These are phyloP conservation scores for Camponotus vicinus DNA, from an alignment of 1,140 invertebrate species.

Conservation along the genomic window DNA sequence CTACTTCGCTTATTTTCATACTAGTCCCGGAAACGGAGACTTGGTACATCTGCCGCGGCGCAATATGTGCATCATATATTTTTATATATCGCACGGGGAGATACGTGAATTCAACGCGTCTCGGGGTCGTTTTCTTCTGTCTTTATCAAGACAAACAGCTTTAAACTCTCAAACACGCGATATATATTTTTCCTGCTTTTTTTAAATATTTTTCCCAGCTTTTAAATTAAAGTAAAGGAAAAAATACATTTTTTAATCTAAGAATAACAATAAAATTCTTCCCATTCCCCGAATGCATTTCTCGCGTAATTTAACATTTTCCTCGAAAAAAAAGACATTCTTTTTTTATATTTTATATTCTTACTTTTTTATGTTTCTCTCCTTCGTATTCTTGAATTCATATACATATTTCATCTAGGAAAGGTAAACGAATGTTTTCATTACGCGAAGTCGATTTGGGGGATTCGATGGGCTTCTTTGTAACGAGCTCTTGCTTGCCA, in stretches of 20 bases:
- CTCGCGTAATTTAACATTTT: constrained; percentile 7
- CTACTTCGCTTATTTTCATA: constrained; percentile 26
- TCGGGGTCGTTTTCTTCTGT: neutral
- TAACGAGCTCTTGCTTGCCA: constrained; percentile 20
- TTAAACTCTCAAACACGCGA: constrained; percentile 19
- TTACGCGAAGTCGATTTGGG: constrained; percentile 25
- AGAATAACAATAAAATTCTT: constrained; percentile 40
- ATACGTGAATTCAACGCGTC: constrained; percentile 22
- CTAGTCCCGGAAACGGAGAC: constrained; percentile 25
- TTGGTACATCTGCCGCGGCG: constrained; percentile 4
- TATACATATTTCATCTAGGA: neutral
- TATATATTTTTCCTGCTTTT: neutral
- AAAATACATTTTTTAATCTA: neutral
- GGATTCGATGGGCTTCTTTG: neutral
- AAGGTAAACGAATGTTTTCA: neutral
- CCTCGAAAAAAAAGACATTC: neutral
- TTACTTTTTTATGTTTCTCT: neutral
- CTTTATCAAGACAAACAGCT: constrained; percentile 48
- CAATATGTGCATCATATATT: constrained; percentile 25
- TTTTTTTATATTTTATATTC: constrained; percentile 1
- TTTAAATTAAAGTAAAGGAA: constrained; percentile 2
- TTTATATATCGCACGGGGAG: constrained; percentile 21
- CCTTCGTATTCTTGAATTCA: neutral
- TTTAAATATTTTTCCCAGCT: neutral
- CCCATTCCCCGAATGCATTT: neutral